Conservation (phyloP, 2,797 vertebrate species). For the Leptoclinus maculatus region DNA sequence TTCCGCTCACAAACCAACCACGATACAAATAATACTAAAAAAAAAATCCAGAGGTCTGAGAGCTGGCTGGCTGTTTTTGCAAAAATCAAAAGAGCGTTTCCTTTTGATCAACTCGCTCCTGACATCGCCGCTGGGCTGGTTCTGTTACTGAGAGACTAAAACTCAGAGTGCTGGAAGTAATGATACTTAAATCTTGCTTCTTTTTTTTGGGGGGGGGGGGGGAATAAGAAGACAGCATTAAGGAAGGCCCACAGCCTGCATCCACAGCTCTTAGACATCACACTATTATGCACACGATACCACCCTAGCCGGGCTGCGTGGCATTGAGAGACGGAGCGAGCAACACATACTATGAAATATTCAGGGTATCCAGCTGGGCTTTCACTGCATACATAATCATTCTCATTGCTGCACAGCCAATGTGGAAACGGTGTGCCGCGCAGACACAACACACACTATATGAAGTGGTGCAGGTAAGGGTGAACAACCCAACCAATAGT, state of each 20-base stretch:
- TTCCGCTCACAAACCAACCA: background rate
- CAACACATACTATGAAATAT: conserved; percentile 86
- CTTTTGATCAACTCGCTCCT: conserved; percentile 39
- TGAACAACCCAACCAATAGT: conserved; percentile 72
- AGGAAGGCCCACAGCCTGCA: conserved; percentile 55
- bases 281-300: conserved; percentile 73
- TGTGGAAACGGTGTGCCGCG: conserved; percentile 68
- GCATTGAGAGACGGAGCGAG: conserved; percentile 77
- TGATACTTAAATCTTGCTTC: conserved; percentile 37
- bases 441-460: conserved; percentile 71
- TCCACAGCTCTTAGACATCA: conserved; percentile 65
- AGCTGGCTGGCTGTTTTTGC: conserved; percentile 15
- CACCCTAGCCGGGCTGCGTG: conserved; percentile 73
- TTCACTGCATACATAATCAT: conserved; percentile 86
- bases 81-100: conserved; percentile 26
- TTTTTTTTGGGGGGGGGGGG: conserved; percentile 7
- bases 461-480: conserved; percentile 73
- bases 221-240: conserved; percentile 42
- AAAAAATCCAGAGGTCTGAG: conserved; percentile 15
- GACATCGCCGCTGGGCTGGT: conserved; percentile 18
- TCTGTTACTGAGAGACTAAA: conserved; percentile 40
- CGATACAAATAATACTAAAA: background rate
- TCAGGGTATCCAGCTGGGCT: conserved; percentile 85
- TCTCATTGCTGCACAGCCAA: conserved; percentile 80
- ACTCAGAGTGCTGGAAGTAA: conserved; percentile 39